phyloP scores from a whole-genome alignment of 2,113 vertebrate species.

The Salvelinus sp. region DNA sequence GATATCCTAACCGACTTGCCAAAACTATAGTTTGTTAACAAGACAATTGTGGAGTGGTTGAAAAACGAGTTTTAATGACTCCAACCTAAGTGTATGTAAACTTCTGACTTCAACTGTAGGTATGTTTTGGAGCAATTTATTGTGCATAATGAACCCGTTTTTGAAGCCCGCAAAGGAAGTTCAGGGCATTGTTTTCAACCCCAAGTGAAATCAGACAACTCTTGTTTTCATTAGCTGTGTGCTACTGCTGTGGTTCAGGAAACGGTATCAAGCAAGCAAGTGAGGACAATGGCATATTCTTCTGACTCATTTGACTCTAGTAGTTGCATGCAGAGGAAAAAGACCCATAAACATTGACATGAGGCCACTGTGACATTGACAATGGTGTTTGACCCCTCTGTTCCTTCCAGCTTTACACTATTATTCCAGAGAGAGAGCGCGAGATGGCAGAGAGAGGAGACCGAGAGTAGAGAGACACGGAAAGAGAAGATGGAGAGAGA shows the following conservation, averaged over 20 bases:
- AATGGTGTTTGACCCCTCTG: not conserved
- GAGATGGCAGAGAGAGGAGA: slow-evolving; percentile 2
- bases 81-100: no score
- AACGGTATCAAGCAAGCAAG: no score
- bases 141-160: no score
- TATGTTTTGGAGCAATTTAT: no score
- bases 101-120: no score
- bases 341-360: slow-evolving; percentile 25
- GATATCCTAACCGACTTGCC: no score
- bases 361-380: not conserved
- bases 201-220: not conserved
- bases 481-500: not conserved
- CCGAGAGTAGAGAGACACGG: not conserved
- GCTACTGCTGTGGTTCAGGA: not conserved
- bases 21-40: no score
- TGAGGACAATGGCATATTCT: slow-evolving; percentile 34
- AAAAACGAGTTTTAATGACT: no score
- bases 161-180: no score
- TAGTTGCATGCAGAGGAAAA: slow-evolving; percentile 5
- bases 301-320: not conserved
- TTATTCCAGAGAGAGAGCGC: not conserved
- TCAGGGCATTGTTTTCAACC: no score
- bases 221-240: not conserved
- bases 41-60: no score
- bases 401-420: slow-evolving; percentile 4